phyloP scores from a whole-genome alignment of 2,797 vertebrate species.

The Sternotherus odoratus region DNA sequence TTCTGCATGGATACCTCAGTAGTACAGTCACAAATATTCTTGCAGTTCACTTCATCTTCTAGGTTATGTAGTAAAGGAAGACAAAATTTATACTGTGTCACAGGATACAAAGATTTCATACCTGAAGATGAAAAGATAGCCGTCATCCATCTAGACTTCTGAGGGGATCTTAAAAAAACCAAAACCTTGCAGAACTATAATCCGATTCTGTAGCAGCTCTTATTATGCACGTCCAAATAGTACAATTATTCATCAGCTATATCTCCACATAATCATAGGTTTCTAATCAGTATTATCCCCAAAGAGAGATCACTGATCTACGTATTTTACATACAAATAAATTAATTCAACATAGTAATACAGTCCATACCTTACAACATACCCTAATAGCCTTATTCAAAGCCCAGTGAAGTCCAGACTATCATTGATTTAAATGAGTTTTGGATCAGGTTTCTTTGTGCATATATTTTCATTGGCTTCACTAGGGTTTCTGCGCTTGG shows the following conservation, averaged over 20 bases:
- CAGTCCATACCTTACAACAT: no score
- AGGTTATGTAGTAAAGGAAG: slow-evolving; percentile 35
- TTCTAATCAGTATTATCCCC: neutral
- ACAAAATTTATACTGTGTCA: slow-evolving; percentile 26
- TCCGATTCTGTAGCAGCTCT: neutral
- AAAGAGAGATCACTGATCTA: neutral
- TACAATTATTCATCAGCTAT: neutral
- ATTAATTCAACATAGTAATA: no score
- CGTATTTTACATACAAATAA: neutral
- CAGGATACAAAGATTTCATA: slow-evolving; percentile 19
- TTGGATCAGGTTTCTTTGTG: neutral
- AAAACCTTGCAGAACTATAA: neutral
- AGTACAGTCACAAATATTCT: slow-evolving; percentile 49
- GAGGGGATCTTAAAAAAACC: neutral
- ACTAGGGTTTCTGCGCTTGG: neutral
- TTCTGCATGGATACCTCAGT: slow-evolving; percentile 53
- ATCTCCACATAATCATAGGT: neutral
- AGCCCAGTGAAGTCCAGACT: no score
- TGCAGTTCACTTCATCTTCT: slow-evolving; percentile 63
- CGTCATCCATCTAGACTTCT: slow-evolving; percentile 18
- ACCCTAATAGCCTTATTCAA: neutral
- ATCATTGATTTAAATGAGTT: neutral
- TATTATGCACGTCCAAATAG: neutral
- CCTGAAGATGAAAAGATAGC: neutral
- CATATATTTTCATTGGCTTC: neutral